Percentiles rank a stretch among this genome's conserved stretches.
These are phyloP conservation scores for Takifugu rubripes DNA, from an alignment of 2,797 vertebrate species.

Conservation along the genomic window DNA sequence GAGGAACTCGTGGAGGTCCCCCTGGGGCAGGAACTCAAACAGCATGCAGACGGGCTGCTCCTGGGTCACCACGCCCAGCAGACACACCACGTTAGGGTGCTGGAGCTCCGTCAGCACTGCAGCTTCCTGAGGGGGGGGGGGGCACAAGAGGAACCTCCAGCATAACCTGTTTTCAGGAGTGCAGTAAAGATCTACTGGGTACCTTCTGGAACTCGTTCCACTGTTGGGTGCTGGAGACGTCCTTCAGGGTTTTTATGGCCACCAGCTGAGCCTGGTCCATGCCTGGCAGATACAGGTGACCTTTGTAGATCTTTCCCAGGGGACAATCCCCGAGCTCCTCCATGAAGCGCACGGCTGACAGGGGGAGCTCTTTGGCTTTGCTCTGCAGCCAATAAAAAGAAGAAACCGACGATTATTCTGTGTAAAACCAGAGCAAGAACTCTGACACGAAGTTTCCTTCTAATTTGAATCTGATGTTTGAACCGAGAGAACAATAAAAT, in stretches of 20 bases:
- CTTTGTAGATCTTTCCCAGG: conserved; percentile 97
- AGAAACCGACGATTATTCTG: background rate
- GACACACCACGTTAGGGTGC: conserved; percentile 91
- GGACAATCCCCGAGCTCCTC: conserved; percentile 93
- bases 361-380: conserved; percentile 93
- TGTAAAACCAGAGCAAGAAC: background rate
- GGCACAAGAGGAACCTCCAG: background rate
- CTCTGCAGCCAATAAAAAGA: conserved; percentile 69
- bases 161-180: background rate
- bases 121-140: conserved; percentile 70
- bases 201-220: conserved; percentile 96
- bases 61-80: conserved; percentile 92
- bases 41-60: conserved; percentile 95
- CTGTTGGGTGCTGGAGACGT: conserved; percentile 85
- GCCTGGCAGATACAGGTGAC: conserved; percentile 94
- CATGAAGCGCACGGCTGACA: conserved; percentile 97
- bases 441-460: too few species aligned
- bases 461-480: background rate
- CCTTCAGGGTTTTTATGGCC: conserved; percentile 96
- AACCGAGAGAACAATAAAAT: background rate
- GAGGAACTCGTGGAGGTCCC: conserved; percentile 97
- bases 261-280: conserved; percentile 97
- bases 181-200: background rate
- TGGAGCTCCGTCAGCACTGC: conserved; percentile 89
- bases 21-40: conserved; percentile 92